A percentile compares a stretch with the other conserved stretches of the same genome.
These are phyloP conservation scores for Cryptomyrus ogoouensis DNA, from an alignment of 2,113 vertebrate genomes.

Conservation along the genomic window DNA sequence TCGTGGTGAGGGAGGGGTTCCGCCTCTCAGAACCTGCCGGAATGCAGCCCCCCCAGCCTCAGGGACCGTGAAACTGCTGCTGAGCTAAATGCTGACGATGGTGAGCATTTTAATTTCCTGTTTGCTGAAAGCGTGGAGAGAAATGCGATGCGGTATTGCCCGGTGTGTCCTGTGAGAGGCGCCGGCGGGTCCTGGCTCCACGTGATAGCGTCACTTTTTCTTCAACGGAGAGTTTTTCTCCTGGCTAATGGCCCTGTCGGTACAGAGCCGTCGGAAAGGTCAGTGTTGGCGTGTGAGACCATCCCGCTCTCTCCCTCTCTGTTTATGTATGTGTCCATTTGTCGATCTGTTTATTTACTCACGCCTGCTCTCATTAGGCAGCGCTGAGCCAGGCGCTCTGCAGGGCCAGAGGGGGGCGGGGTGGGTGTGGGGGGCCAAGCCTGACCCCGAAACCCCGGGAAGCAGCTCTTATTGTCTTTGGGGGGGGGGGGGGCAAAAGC, in stretches of 20 bases:
- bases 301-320: not conserved
- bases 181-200: not conserved
- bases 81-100: not conserved
- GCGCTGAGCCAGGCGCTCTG: not conserved
- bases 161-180: not conserved
- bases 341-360: not conserved
- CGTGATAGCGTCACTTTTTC: not conserved
- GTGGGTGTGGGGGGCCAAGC: not conserved
- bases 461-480: not conserved
- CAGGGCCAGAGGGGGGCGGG: no score
- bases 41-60: not conserved
- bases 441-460: not conserved
- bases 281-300: not conserved
- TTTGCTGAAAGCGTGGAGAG: not conserved
- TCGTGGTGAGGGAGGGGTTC: not conserved
- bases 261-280: conserved; percentile 18
- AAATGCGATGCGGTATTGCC: not conserved
- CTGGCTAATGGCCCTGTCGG: conserved; percentile 16
- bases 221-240: not conserved
- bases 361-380: conserved; percentile 13
- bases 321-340: not conserved
- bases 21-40: not conserved
- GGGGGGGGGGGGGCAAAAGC: not conserved
- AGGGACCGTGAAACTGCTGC: not conserved
- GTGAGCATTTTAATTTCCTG: not conserved